Conservation (phyloP, 2,113 vertebrate genomes). For the Oryzias celebensis region DNA sequence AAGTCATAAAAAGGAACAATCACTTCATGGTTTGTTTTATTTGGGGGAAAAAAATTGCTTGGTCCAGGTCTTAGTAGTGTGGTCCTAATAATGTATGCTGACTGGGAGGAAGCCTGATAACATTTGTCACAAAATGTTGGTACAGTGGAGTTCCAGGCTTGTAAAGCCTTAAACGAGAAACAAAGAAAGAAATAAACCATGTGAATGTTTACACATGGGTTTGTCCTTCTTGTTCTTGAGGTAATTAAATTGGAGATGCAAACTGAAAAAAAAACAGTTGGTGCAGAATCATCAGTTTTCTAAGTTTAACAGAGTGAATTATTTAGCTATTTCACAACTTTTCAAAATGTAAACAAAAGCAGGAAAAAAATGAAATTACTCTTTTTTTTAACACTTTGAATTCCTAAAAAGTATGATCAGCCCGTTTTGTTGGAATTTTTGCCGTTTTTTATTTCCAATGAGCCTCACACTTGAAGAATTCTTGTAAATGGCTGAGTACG, state of each 20-base stretch:
- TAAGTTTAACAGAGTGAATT: not conserved
- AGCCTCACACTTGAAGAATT: conserved; percentile 25
- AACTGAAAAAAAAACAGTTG: conserved; percentile 15
- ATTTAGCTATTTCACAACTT: not conserved
- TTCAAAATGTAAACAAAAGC: conserved; percentile 12
- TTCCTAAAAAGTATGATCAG: conserved; percentile 6
- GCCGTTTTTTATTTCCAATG: conserved; percentile 26
- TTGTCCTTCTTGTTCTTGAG: conserved; percentile 8
- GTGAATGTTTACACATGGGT: conserved; percentile 22
- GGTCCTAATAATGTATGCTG: conserved; percentile 19
- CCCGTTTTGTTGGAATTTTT: conserved; percentile 21
- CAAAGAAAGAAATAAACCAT: conserved; percentile 36
- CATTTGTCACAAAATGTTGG: conserved; percentile 25
- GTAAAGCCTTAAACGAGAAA: conserved; percentile 33
- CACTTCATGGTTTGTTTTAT: too few relatives aligned
- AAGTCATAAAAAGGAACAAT: conserved; percentile 11
- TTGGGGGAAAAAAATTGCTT: conserved; percentile 9
- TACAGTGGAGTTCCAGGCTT: conserved; percentile 7
- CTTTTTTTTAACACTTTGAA: conserved; percentile 9
- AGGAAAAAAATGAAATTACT: conserved; percentile 1
- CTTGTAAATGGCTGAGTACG: conserved; percentile 60
- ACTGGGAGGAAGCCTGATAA: conserved; percentile 19
- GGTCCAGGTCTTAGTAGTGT: conserved; percentile 25
- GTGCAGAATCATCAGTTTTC: too few relatives aligned
- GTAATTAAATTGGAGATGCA: conserved; percentile 35